Evolutionary conservation across 1,140 invertebrate species (phyloP).

Genomic region (Drosophila azteca): DNA sequence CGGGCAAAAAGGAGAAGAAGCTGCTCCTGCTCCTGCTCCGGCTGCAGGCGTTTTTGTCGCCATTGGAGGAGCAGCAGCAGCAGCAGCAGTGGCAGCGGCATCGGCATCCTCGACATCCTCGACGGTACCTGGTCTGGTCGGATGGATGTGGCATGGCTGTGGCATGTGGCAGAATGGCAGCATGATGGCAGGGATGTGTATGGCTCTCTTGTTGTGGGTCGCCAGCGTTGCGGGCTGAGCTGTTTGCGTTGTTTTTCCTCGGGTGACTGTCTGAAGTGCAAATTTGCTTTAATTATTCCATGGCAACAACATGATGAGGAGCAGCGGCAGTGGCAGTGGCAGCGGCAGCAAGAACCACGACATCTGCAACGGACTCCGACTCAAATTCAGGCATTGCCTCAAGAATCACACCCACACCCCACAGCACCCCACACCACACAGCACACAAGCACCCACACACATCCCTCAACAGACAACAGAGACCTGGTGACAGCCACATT

Average conservation of each 20-base stretch:
- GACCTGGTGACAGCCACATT: conserved; percentile 58
- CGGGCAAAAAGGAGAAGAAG: neutral
- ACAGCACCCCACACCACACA: neutral
- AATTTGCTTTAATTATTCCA: conserved; percentile 83
- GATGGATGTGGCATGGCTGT: conserved; percentile 9
- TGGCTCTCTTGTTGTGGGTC: conserved; percentile 66
- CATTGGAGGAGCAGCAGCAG: conserved; percentile 24
- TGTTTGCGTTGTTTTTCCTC: conserved; percentile 65
- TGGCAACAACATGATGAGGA: conserved; percentile 47
- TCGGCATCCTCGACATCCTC: conserved; percentile 5
- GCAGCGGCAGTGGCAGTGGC: no score
- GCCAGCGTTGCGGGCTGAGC: conserved; percentile 60
- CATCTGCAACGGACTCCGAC: conserved; percentile 59
- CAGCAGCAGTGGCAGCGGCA: neutral
- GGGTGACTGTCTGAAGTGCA: conserved; percentile 81
- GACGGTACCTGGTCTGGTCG: conserved; percentile 28
- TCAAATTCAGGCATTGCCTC: conserved; percentile 40
- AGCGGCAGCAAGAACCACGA: no score
- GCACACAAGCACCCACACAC: neutral
- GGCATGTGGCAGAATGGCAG: no score
- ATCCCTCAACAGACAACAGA: conserved; percentile 17
- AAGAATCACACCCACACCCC: conserved; percentile 32
- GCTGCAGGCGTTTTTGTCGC: conserved; percentile 27
- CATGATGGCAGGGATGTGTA: conserved; percentile 1
- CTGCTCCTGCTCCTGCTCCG: neutral